Evolutionary conservation across 2,797 vertebrate species (phyloP).

Genomic region (Rhabdophis nuchalis): DNA sequence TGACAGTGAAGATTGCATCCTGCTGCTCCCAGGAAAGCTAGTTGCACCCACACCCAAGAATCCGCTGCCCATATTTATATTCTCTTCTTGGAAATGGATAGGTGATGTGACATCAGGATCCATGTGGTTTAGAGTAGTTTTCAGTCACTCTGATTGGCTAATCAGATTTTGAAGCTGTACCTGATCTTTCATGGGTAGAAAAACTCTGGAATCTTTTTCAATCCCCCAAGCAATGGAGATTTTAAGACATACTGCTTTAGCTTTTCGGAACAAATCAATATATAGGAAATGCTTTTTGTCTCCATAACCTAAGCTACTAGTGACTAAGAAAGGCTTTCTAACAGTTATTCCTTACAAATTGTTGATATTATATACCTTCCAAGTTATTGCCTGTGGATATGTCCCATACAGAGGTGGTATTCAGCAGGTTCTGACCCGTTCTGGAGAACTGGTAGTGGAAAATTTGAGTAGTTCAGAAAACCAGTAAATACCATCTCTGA

Average conservation of each 20-base stretch:
- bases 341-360: not conserved
- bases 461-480: no score
- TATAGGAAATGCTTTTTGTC: not conserved
- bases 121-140: not conserved
- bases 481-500: no score
- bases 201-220: not conserved
- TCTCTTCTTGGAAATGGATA: not conserved
- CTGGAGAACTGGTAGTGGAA: no score
- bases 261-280: not conserved
- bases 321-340: not conserved
- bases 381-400: not conserved
- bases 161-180: not conserved
- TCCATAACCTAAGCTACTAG: not conserved
- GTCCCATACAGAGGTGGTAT: no score
- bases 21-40: not conserved
- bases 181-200: not conserved
- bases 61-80: not conserved
- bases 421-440: no score
- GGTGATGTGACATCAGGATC: not conserved
- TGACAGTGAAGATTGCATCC: not conserved
- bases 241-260: not conserved
- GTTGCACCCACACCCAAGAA: not conserved
- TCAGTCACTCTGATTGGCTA: not conserved
- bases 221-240: not conserved
- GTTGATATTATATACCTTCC: not conserved